Evolutionary conservation across 1,140 invertebrate genomes (phyloP).

Genomic region (Pogonomyrmex californicus): DNA sequence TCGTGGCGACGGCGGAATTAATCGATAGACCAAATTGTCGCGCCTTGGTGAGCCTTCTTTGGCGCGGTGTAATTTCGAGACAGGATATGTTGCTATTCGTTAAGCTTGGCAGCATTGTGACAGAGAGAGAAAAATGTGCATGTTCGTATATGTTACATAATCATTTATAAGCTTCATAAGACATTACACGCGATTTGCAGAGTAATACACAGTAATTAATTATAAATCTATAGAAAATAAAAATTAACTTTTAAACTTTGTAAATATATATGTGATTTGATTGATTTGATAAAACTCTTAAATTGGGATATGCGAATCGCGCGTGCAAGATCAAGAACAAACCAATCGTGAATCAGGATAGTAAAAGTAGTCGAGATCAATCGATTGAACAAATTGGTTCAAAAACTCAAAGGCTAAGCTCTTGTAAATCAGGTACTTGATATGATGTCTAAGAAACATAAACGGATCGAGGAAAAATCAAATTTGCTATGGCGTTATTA

Average conservation of each 20-base stretch:
- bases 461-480: no score
- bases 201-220: not conserved
- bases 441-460: no score
- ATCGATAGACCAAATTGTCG: slow-evolving; percentile 57
- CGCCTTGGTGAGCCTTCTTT: slow-evolving; percentile 9
- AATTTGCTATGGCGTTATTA: no score
- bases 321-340: no score
- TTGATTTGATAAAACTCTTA: no score
- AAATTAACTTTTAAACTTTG: not conserved
- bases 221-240: not conserved
- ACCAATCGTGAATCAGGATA: no score
- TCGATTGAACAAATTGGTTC: no score
- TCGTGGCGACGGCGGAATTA: slow-evolving; percentile 29
- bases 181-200: not conserved
- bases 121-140: not conserved
- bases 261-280: no score
- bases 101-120: slow-evolving; percentile 6
- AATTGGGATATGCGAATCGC: no score
- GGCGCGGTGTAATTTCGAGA: slow-evolving; percentile 28
- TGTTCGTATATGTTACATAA: not conserved
- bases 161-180: not conserved
- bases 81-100: slow-evolving; percentile 11
- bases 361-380: no score
- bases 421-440: no score
- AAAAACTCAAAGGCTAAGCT: no score